Base-by-base conservation (phyloP, 35 echinoderm and acorn worm genomes). In the Anneissia japonica region DNA sequence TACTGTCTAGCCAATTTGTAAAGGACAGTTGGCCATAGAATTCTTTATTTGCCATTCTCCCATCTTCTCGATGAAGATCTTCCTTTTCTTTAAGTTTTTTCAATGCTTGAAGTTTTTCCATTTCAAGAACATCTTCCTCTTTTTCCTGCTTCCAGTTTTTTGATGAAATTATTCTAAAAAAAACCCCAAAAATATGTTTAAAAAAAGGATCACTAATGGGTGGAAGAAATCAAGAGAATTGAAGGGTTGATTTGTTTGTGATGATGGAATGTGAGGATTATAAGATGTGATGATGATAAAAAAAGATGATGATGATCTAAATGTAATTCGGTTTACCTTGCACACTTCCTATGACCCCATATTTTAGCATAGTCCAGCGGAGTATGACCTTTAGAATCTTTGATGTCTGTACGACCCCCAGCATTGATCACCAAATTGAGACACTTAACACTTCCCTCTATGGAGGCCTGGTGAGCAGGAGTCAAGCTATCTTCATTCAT, bases 331-430 rank as follows among this genome's bases (percentile, higher is more conserved):
- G 37, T 79, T 56, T 77, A 99, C 96, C 96, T 91, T 34, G 96
- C 96, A 94, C 96, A 99, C 76, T 91, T 93, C 21, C 96, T 79
- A 43, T 99, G 92, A 30, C 96, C 96, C 96, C 96, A 99, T 26
- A 99, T 83, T 55, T 99, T 99, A 4, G 96, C 92, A 88, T 99
- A 99, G 81, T 99, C 96, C 17, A 99, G 73, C 36, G 96, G 96
- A 16, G 91, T 83, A 80, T 99, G 96, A n/a, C 92, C 96, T 64
- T 99, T 99, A 26, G 37, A 35, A 46, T 99, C 96, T 31, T 77
- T 43, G 36, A 87, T 39, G 43, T 91, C 85, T 34, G 94, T 99
- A 39, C 88, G 43, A 37, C 86, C 96, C 0, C 90, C 90, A 37
- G 83, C 82, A 36, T 74, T 79, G 39, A 99, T 93, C 4, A 99